Base-by-base conservation (phyloP, 2,113 vertebrate genomes). In the Ciconia stormi region DNA sequence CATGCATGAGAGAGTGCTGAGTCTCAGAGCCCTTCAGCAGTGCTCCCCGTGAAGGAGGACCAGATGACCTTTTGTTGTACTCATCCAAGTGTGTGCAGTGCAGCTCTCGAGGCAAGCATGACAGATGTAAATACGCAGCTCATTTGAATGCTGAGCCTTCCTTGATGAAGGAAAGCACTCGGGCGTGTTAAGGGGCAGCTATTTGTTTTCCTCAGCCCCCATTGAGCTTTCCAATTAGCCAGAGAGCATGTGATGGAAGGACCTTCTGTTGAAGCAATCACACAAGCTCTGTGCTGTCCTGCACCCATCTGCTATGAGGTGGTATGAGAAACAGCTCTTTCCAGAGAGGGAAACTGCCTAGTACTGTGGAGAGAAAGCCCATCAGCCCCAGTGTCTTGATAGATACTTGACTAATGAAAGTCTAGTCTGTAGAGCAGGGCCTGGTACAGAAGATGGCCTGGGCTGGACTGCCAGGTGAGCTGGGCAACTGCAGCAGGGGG, bases 61-160 rank as follows among this genome's bases (percentile, higher is more conserved):
- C 80, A 47, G 85, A 2, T 38, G 86, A 90, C 92, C 95, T 97
- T 94, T 90, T 0, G 1, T 40, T 16, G 34, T 80, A 25, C n/a
- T 69, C 82, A 66, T 62, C 67, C 88, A 16, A 78, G 82, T 9
- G 71, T 55, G 82, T 7, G 62, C 74, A 50, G 82, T 1, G n/a
- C 53, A 53, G 92, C 58, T 70, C 79, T 53, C 0, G 1, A 70
- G 80, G 82, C 66, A 16, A 74, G 74, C 3, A 18, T 1, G 6
- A 63, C 92, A 65, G 62, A 79, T 93, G 95, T 92, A 96, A 97
- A 88, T 58, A 95, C 0, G 1, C 66, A 70, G 92, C 92, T 94
- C 85, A 86, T 95, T 89, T 86, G 79, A 61, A 93, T 81, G 90
- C 85, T 19, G 82, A 82, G 79, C 71, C 67, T 58, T 66, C 67